Conservation (phyloP, 1,140 invertebrate genomes). For the Neoseiulus cucumeris region DNA sequence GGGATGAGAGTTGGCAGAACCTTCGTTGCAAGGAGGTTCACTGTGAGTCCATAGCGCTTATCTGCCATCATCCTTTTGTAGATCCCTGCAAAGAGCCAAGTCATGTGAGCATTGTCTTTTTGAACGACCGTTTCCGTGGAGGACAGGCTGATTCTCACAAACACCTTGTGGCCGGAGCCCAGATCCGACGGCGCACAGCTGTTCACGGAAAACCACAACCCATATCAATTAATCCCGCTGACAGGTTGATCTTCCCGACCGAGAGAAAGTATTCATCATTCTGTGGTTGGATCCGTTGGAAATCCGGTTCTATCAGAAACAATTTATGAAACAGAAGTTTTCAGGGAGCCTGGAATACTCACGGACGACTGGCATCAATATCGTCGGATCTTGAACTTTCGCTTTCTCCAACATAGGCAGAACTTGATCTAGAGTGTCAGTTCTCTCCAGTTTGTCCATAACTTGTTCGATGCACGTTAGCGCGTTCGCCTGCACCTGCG, state of each 20-base stretch:
- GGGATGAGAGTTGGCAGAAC: slow-evolving; percentile 80
- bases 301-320: too few species aligned
- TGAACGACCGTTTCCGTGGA: too few species aligned
- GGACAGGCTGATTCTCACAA: too few species aligned
- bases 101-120: slow-evolving; percentile 9
- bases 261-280: too few species aligned
- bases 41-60: slow-evolving; percentile 71
- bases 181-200: too few species aligned
- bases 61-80: slow-evolving; percentile 76
- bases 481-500: slow-evolving; percentile 25
- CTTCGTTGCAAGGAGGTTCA: slow-evolving; percentile 75
- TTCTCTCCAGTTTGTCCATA: slow-evolving; percentile 59
- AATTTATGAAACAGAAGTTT: too few species aligned
- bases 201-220: too few species aligned
- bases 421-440: slow-evolving; percentile 73
- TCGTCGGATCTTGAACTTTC: slow-evolving; percentile 53
- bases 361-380: slow-evolving; percentile 33
- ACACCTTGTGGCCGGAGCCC: too few species aligned
- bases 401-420: slow-evolving; percentile 72
- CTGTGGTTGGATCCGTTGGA: too few species aligned
- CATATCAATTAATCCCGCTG: too few species aligned
- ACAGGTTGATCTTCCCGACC: too few species aligned
- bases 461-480: slow-evolving; percentile 41
- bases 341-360: too few species aligned
- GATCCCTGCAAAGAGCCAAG: slow-evolving; percentile 53